Evolutionary conservation across 2,797 vertebrate genomes (phyloP).

Genomic region (Eospalax fontanierii): DNA sequence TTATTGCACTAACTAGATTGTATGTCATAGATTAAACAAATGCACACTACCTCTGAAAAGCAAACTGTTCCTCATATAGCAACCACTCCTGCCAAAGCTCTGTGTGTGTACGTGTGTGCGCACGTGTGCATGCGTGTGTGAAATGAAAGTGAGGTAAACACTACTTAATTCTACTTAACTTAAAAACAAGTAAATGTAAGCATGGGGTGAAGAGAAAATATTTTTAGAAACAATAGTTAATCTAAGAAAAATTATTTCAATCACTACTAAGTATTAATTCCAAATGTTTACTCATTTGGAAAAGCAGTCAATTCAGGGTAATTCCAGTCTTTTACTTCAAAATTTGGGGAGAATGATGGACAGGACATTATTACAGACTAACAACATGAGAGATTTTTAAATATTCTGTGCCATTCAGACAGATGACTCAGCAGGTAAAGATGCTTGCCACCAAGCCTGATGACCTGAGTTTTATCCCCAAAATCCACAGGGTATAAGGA

Average conservation of each 20-base stretch:
- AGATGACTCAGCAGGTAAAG: no score
- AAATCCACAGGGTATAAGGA: no score
- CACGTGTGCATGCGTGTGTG: background rate
- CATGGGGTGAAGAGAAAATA: background rate
- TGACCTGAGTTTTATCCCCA: no score
- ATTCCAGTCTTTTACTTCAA: conserved; percentile 30
- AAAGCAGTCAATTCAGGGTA: conserved; percentile 47
- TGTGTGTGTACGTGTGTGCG: background rate
- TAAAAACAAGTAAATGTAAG: conserved; percentile 9
- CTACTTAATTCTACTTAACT: background rate
- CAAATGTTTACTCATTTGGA: conserved; percentile 32
- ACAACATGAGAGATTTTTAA: conserved; percentile 7
- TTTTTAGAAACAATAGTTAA: conserved; percentile 19
- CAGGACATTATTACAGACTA: background rate
- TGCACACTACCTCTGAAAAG: background rate
- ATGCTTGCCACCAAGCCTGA: no score
- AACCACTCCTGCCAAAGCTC: background rate
- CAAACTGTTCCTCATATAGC: background rate
- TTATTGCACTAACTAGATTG: conserved; percentile 10
- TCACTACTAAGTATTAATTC: conserved; percentile 40
- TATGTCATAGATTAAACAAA: conserved; percentile 31
- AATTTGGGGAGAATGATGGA: background rate
- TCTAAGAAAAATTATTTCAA: conserved; percentile 46
- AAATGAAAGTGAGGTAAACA: conserved; percentile 24
- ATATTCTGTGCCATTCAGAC: no score